Evolutionary conservation across 2,113 vertebrate species (phyloP).

Genomic region (Origma solitaria): DNA sequence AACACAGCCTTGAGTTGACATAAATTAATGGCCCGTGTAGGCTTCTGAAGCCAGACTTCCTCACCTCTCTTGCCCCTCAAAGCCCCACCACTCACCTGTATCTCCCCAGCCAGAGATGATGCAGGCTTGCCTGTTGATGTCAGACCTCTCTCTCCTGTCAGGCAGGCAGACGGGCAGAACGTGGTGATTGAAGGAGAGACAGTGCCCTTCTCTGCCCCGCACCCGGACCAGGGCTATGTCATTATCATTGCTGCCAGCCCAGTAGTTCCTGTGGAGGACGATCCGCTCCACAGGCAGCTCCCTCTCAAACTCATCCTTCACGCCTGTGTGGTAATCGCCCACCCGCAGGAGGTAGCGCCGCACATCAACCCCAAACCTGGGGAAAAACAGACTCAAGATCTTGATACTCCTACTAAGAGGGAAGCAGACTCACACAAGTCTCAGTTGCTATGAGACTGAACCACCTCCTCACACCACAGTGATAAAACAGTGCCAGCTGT

Average conservation of each 20-base stretch:
- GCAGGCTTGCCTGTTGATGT: slow-evolving; percentile 72
- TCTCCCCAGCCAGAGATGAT: slow-evolving; percentile 83
- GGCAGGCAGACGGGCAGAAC: slow-evolving; percentile 84
- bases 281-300: slow-evolving; percentile 75
- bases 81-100: slow-evolving; percentile 68
- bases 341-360: slow-evolving; percentile 78
- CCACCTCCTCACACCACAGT: neutral
- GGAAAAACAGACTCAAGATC: neutral
- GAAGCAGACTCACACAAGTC: neutral
- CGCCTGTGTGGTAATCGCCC: slow-evolving; percentile 82
- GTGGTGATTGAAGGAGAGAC: slow-evolving; percentile 78
- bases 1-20: neutral
- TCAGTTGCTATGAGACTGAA: neutral
- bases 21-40: neutral
- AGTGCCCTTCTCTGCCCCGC: slow-evolving; percentile 78
- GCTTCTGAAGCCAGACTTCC: neutral
- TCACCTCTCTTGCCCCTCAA: neutral
- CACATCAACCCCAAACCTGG: slow-evolving; percentile 80
- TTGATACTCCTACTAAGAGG: neutral
- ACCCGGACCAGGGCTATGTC: slow-evolving; percentile 85
- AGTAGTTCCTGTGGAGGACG: slow-evolving; percentile 85
- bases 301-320: slow-evolving; percentile 79
- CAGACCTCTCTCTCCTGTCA: slow-evolving; percentile 33
- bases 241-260: slow-evolving; percentile 81
- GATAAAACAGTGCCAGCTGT: neutral